Conservation (phyloP, 2,888 invertebrate species). For the Zootermopsis nevadensis region DNA sequence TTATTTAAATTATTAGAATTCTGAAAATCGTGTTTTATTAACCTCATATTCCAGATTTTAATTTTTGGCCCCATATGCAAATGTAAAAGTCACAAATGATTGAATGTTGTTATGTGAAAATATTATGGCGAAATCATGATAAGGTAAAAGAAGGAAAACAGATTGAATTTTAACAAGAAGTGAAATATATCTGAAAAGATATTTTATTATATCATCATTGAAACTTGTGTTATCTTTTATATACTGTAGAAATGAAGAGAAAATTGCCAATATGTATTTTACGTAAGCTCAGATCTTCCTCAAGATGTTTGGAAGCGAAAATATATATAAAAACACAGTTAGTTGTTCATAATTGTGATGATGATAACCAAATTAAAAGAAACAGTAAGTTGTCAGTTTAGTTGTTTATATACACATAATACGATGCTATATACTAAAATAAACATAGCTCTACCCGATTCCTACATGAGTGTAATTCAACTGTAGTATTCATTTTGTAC, state of each 20-base stretch:
- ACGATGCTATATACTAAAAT: slow-evolving; percentile 14
- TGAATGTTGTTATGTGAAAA: no score
- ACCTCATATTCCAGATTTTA: no score
- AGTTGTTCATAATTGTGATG: slow-evolving; percentile 34
- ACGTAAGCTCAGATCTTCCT: slow-evolving; percentile 22
- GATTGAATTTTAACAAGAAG: not conserved
- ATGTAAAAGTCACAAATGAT: no score
- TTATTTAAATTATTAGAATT: no score
- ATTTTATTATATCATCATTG: not conserved
- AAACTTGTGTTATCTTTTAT: not conserved
- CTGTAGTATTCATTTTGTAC: slow-evolving; percentile 27
- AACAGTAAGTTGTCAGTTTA: slow-evolving; percentile 23
- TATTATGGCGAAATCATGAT: no score
- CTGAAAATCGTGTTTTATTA: no score
- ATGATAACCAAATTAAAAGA: slow-evolving; percentile 14
- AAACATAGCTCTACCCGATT: not conserved
- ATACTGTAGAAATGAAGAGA: not conserved
- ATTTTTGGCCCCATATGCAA: no score
- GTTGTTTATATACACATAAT: slow-evolving; percentile 31
- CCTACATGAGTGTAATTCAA: slow-evolving; percentile 22
- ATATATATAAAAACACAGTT: not conserved
- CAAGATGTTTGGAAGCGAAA: slow-evolving; percentile 3
- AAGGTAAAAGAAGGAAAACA: not conserved
- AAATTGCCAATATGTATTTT: slow-evolving; percentile 22
- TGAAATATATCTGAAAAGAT: not conserved